phyloP scores from a whole-genome alignment of 2,797 vertebrate genomes.

The Hyperoplus immaculatus region DNA sequence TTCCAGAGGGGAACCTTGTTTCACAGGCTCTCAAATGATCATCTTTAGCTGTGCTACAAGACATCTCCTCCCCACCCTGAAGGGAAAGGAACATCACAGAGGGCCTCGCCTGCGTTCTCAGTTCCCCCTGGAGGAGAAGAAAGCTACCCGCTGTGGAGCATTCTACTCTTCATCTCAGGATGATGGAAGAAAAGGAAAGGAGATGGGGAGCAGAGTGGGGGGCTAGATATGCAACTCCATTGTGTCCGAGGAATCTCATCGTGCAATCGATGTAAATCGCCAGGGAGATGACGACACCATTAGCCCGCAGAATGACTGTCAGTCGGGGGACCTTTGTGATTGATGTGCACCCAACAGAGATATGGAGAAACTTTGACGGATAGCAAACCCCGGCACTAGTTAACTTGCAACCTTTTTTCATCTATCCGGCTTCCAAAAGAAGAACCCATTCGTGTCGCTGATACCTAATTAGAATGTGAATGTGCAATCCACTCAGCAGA shows the following conservation, averaged over 20 bases:
- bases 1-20: constrained; percentile 74
- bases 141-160: constrained; percentile 83
- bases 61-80: constrained; percentile 84
- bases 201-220: constrained; percentile 68
- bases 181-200: constrained; percentile 79
- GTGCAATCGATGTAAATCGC: constrained; percentile 74
- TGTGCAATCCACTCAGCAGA: constrained; percentile 65
- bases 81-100: constrained; percentile 85
- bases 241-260: constrained; percentile 78
- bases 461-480: constrained; percentile 72
- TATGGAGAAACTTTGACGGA: constrained; percentile 73
- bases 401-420: constrained; percentile 75
- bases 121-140: constrained; percentile 84
- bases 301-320: constrained; percentile 74
- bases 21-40: constrained; percentile 83
- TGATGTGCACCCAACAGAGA: constrained; percentile 72
- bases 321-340: constrained; percentile 67
- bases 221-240: constrained; percentile 68
- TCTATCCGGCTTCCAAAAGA: constrained; percentile 59
- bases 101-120: constrained; percentile 78
- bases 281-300: constrained; percentile 78
- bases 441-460: constrained; percentile 53
- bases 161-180: constrained; percentile 81
- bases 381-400: constrained; percentile 66
- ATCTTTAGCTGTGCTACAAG: constrained; percentile 85